A percentile compares a stretch with the other conserved stretches of the same genome.
Conservation (phyloP, 2,797 vertebrate genomes). For the Sitta carolinensis region DNA sequence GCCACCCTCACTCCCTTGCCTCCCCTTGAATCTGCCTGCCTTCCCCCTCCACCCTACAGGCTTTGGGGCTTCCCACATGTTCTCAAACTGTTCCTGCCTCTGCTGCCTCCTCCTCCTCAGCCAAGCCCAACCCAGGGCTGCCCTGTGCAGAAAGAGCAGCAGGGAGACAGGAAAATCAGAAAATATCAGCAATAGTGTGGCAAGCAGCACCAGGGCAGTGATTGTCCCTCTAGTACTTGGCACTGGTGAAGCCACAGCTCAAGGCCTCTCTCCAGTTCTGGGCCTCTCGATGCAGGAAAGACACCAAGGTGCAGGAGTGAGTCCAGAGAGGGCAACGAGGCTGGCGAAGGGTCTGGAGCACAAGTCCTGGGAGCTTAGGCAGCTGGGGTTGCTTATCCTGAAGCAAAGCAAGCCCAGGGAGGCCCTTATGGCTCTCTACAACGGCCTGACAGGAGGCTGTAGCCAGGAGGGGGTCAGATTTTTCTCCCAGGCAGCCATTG, state of each 20-base stretch:
- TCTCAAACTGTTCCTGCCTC: neutral
- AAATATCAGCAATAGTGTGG: neutral
- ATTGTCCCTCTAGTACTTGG: neutral
- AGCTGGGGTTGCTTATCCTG: neutral
- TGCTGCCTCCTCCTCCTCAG: neutral
- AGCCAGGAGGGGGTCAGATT: neutral
- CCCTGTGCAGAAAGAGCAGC: rapidly evolving
- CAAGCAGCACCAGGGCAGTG: neutral
- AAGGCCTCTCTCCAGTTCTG: neutral
- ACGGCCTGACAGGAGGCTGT: neutral
- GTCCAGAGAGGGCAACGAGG: neutral
- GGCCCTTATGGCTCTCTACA: neutral
- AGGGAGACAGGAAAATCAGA: neutral
- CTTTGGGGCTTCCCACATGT: neutral
- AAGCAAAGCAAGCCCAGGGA: neutral
- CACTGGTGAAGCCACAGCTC: neutral
- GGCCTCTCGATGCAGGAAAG: rapidly evolving
- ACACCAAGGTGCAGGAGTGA: rapidly evolving
- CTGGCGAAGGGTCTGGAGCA: neutral
- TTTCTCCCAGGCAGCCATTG: neutral
- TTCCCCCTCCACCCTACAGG: too few relatives aligned
- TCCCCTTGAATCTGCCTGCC: neutral
- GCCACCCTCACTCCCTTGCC: too few relatives aligned
- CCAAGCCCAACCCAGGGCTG: rapidly evolving
- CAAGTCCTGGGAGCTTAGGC: neutral